phyloP scores from a whole-genome alignment of 2,113 vertebrate genomes.

The Cololabis saira region DNA sequence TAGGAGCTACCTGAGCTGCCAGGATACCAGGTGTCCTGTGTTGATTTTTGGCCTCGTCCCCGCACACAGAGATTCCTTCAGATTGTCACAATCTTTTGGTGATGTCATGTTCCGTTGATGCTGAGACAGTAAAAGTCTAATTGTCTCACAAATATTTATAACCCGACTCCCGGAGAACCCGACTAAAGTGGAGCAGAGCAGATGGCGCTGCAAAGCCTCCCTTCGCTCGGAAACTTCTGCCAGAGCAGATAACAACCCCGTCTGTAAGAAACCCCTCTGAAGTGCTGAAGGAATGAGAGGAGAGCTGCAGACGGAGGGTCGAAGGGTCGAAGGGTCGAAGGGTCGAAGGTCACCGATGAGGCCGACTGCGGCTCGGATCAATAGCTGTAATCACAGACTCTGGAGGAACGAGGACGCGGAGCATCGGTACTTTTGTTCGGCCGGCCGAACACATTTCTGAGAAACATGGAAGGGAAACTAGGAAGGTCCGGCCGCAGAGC shows the following conservation, averaged over 20 bases:
- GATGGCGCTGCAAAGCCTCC: slow-evolving; percentile 65
- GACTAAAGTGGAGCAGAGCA: slow-evolving; percentile 60
- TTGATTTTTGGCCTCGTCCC: too few species aligned
- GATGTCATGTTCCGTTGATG: too few species aligned
- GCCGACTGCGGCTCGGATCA: neutral
- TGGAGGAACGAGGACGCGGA: slow-evolving; percentile 22
- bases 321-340: slow-evolving; percentile 15
- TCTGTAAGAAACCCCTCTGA: slow-evolving; percentile 20
- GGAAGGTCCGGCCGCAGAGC: slow-evolving; percentile 40
- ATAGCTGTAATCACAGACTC: slow-evolving; percentile 28
- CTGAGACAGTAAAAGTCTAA: too few species aligned
- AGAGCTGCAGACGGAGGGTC: neutral
- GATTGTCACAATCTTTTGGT: too few species aligned
- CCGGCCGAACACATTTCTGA: slow-evolving; percentile 58
- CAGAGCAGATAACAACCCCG: slow-evolving; percentile 41
- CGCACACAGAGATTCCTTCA: too few species aligned
- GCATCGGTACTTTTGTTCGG: slow-evolving; percentile 25
- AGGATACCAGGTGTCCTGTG: too few species aligned
- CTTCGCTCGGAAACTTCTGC: slow-evolving; percentile 45
- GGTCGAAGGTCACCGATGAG: slow-evolving; percentile 1
- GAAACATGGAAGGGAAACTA: slow-evolving; percentile 54
- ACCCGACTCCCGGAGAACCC: too few species aligned
- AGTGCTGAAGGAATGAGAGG: slow-evolving; percentile 31
- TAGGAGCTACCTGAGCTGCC: too few species aligned
- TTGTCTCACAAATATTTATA: too few species aligned